Evolutionary conservation across 2,888 invertebrate genomes (phyloP).

Genomic region (Coenonympha arcania): DNA sequence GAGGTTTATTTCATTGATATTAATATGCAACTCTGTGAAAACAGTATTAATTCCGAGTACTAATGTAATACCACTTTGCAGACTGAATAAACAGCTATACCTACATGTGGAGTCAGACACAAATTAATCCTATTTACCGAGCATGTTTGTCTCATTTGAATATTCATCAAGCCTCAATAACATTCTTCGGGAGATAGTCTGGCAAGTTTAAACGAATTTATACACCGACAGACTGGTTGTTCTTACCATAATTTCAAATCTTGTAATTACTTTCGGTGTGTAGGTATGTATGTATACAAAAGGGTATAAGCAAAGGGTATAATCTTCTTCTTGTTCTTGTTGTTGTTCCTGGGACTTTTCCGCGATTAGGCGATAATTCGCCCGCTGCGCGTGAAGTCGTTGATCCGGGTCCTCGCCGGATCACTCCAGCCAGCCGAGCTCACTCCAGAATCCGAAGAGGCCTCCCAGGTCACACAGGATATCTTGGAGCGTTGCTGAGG

Average conservation of each 20-base stretch:
- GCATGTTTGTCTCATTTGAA: conserved; percentile 33
- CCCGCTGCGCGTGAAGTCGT: too few relatives aligned
- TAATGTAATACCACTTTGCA: conserved; percentile 7
- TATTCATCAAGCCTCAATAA: conserved; percentile 39
- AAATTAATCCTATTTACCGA: conserved; percentile 39
- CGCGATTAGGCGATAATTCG: too few relatives aligned
- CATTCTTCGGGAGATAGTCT: conserved; percentile 32
- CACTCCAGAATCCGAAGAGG: too few relatives aligned
- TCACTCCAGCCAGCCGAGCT: too few relatives aligned
- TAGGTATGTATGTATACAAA: too few relatives aligned
- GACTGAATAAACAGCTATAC: conserved; percentile 23
- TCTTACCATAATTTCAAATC: background rate
- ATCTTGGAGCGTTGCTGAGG: too few relatives aligned
- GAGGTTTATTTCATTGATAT: too few relatives aligned
- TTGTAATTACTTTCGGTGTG: background rate
- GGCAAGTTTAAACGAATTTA: conserved; percentile 24
- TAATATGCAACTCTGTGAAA: background rate
- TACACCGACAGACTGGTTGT: conserved; percentile 6
- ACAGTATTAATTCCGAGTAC: conserved; percentile 2
- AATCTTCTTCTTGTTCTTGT: too few relatives aligned
- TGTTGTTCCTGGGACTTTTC: too few relatives aligned
- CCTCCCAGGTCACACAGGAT: too few relatives aligned
- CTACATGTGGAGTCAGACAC: conserved; percentile 31
- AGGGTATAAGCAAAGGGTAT: too few relatives aligned
- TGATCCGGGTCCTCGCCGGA: too few relatives aligned